Evolutionary conservation across 1,140 invertebrate genomes (phyloP), one percentile per base, ranked within the genome.

Genomic region (Nasonia longicornis): DNA sequence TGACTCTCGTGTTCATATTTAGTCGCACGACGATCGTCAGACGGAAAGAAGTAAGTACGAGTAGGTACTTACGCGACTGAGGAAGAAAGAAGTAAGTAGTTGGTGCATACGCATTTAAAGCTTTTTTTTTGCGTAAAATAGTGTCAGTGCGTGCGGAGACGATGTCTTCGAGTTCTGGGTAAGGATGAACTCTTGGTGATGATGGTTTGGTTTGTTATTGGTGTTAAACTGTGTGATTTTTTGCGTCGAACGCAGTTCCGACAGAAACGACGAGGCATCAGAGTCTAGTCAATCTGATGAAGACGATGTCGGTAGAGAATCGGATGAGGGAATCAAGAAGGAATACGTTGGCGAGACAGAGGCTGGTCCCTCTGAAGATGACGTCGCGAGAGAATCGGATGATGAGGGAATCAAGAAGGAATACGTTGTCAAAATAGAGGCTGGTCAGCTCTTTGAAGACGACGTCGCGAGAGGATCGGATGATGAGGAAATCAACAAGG

Each of bases 281-380:
- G 52, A 58, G 6, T 20, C 16, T n/a, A n/a, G 6, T 58, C 20
- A 58, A 0, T 58, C 52, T 16, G 52, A 58, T 16, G 52, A 58
- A 52, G 48, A 52, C 58, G 58, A 20, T 2, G 58, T 20, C 63
- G n/a, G n/a, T 22, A 64, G 2, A 22, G n/a, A 22, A 64, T n/a
- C 20, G 20, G 63, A 26, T 20, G 14, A 63, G 7, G 58, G 11
- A 63, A 63, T 20, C 58, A 63, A 63, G 14, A 63, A 63, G 58
- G 58, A 63, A 16, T 63, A 16, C n/a, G 58, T 20, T 11, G 58
- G n/a, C 58, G 7, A 16, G 14, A 20, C 58, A 20, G 87, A 42
- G 38, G 38, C 8, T 8, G 38, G 3, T 58, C 11, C 6, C 20
- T 58, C 52, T 58, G 52, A 58, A 58, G 52, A 58, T 38, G 35